A percentile compares a stretch with the other conserved stretches of the same genome.
These are phyloP conservation scores for Eretmochelys imbricata DNA, from an alignment of 2,113 vertebrate genomes.

Conservation along the genomic window DNA sequence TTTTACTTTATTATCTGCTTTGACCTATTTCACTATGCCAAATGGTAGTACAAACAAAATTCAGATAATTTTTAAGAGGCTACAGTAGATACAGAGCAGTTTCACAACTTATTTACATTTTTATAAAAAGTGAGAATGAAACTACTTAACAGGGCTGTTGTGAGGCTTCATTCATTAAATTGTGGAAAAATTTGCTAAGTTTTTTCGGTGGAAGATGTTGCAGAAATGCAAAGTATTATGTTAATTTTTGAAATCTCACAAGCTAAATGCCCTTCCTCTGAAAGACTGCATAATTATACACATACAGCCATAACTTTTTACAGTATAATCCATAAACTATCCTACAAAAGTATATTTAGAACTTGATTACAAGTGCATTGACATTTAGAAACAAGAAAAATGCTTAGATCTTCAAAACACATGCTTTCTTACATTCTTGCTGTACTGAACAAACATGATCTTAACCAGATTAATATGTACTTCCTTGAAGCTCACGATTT, in stretches of 20 bases:
- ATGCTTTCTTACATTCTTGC: not conserved
- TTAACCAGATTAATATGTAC: not conserved
- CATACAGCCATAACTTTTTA: not conserved
- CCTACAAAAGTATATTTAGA: not conserved
- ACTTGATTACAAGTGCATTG: not conserved
- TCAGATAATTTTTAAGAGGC: slow-evolving; percentile 5
- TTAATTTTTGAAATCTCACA: not conserved
- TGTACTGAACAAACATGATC: not conserved
- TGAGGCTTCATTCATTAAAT: not conserved
- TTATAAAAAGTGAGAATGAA: not conserved
- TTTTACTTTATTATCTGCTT: not conserved
- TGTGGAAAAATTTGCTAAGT: not conserved
- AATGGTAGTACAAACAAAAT: slow-evolving; percentile 7
- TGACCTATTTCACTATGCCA: not conserved
- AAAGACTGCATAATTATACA: not conserved
- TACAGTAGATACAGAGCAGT: not conserved
- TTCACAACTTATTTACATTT: not conserved
- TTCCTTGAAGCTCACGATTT: not conserved
- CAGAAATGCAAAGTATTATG: not conserved
- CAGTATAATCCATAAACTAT: not conserved
- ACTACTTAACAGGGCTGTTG: not conserved
- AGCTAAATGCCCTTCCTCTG: not conserved
- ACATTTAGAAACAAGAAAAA: not conserved
- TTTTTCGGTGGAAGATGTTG: not conserved
- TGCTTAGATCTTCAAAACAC: not conserved